A percentile compares a stretch with the other conserved stretches of the same genome.
phyloP scores from a whole-genome alignment of 2,797 vertebrate genomes.

The Manis pentadactyla region DNA sequence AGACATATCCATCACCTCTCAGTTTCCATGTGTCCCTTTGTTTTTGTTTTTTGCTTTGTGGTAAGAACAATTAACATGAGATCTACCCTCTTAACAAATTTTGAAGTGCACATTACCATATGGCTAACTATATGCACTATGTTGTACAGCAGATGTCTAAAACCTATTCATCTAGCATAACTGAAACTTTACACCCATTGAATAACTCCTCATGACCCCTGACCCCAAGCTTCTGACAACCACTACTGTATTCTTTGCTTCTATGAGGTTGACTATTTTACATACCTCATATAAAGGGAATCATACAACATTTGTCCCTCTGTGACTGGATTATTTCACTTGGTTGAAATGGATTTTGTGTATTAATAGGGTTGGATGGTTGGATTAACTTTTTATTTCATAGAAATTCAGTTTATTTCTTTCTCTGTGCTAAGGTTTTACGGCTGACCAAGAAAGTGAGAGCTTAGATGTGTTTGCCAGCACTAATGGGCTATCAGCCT shows the following conservation, averaged over 20 bases:
- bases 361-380: background rate
- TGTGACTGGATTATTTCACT: background rate
- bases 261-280: background rate
- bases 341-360: background rate
- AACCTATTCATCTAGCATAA: background rate
- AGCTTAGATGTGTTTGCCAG: background rate
- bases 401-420: background rate
- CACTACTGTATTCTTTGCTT: background rate
- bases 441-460: background rate
- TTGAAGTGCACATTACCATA: background rate
- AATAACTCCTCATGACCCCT: background rate
- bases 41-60: background rate
- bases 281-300: background rate
- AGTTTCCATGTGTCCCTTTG: background rate
- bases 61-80: background rate
- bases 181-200: background rate
- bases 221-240: background rate
- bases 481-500: background rate
- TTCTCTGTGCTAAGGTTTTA: background rate
- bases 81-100: background rate
- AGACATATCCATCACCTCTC: background rate
- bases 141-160: background rate
- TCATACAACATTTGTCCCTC: background rate
- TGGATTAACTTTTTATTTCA: conserved; percentile 9
- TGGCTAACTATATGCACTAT: background rate